Evolutionary conservation across 2,113 vertebrate species (phyloP).

Genomic region (Phaethornis superciliosus): DNA sequence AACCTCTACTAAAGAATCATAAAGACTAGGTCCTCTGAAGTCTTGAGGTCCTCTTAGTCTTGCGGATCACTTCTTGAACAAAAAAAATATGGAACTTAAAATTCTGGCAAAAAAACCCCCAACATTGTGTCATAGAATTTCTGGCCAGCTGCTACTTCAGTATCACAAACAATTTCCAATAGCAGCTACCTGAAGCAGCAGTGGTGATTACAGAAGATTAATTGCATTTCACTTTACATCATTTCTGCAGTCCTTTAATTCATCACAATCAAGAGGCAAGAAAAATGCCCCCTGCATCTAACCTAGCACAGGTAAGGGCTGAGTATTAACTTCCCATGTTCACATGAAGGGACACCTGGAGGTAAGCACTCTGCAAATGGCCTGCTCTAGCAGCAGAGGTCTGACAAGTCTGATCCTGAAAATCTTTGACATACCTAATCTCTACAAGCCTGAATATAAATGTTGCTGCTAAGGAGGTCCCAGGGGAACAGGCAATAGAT

Average conservation of each 20-base stretch:
- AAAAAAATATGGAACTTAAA: not conserved
- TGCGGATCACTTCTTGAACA: accelerated
- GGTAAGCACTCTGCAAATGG: too few species aligned
- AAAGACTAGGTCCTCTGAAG: accelerated
- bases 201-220: not conserved
- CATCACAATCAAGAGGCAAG: too few species aligned
- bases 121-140: not conserved
- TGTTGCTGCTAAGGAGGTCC: not conserved
- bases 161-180: not conserved
- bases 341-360: too few species aligned
- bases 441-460: not conserved
- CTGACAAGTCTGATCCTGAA: not conserved
- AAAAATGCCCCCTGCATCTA: too few species aligned
- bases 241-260: too few species aligned
- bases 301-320: too few species aligned
- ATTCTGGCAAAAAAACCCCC: not conserved
- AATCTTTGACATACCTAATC: not conserved
- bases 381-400: not conserved
- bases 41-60: not conserved
- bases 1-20: not conserved
- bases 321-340: too few species aligned
- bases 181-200: not conserved
- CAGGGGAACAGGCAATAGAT: accelerated
- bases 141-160: not conserved
- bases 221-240: too few species aligned